Conservation (phyloP, 2,888 invertebrate genomes). For the Catotricha subobsoleta region DNA sequence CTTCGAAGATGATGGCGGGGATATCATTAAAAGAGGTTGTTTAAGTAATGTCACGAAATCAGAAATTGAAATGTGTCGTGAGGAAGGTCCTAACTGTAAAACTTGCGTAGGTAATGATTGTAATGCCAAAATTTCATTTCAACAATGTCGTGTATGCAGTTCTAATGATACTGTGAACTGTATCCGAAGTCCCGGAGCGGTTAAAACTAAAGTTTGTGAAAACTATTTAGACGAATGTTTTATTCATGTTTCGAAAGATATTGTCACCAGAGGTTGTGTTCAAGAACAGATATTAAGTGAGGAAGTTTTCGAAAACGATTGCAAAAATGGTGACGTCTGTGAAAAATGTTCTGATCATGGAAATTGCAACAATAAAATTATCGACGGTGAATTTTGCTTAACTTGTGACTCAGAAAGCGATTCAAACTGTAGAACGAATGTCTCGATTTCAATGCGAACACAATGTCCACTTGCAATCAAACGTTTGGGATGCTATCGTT, state of each 20-base stretch:
- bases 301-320: neutral
- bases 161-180: too few relatives aligned
- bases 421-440: neutral
- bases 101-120: neutral
- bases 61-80: neutral
- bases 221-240: neutral
- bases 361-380: neutral
- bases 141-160: too few relatives aligned
- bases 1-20: slow-evolving; percentile 2
- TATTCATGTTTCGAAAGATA: neutral
- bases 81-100: neutral
- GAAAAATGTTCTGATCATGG: neutral
- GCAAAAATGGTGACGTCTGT: neutral
- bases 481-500: neutral
- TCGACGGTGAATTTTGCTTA: neutral
- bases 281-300: too few relatives aligned
- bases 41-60: neutral
- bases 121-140: neutral
- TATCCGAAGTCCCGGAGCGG: too few relatives aligned
- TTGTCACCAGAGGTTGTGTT: neutral
- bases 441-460: neutral
- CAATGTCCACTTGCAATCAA: neutral
- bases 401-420: neutral
- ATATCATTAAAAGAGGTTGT: neutral
- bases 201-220: neutral